These are phyloP conservation scores for Thumatha senex DNA, from an alignment of 2,888 invertebrate species.

Conservation along the genomic window DNA sequence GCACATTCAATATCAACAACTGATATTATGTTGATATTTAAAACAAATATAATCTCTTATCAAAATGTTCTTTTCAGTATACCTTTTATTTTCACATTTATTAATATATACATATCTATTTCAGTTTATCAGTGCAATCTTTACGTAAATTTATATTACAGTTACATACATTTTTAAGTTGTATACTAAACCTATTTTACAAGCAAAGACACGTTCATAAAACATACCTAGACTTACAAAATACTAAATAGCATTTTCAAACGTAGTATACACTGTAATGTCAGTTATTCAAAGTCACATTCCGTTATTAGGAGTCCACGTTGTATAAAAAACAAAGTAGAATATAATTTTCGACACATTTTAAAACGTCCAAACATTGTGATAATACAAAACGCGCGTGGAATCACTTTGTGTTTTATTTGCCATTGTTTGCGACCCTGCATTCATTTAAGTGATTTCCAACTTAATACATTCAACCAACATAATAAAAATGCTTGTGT, in stretches of 20 bases:
- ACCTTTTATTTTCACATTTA: background rate
- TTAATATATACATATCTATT: slow-evolving; percentile 21
- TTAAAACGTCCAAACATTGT: too few relatives aligned
- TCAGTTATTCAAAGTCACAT: slow-evolving; percentile 48
- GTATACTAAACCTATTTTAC: slow-evolving; percentile 30
- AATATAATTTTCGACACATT: slow-evolving; percentile 6
- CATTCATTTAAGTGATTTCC: slow-evolving; percentile 68
- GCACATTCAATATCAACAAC: too few relatives aligned
- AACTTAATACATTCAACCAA: slow-evolving; percentile 37
- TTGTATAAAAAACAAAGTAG: slow-evolving; percentile 13
- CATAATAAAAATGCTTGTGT: slow-evolving; percentile 46
- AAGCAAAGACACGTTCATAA: slow-evolving; percentile 31
- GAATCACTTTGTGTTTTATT: slow-evolving; percentile 56
- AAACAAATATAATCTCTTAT: slow-evolving; percentile 3
- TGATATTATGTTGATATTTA: background rate
- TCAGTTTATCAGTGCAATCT: slow-evolving; percentile 17
- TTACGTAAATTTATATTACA: slow-evolving; percentile 10
- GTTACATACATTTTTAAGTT: too few relatives aligned
- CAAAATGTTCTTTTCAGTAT: slow-evolving; percentile 4
- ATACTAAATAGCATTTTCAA: slow-evolving; percentile 21
- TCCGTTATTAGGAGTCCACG: slow-evolving; percentile 54
- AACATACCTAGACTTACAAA: slow-evolving; percentile 20
- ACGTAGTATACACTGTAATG: slow-evolving; percentile 12
- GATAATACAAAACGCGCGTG: slow-evolving; percentile 35
- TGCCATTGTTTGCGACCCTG: slow-evolving; percentile 52